A percentile compares a stretch with the other conserved stretches of the same genome.
These are phyloP conservation scores for Celastrina argiolus DNA, from an alignment of 2,888 invertebrate species.

Conservation along the genomic window DNA sequence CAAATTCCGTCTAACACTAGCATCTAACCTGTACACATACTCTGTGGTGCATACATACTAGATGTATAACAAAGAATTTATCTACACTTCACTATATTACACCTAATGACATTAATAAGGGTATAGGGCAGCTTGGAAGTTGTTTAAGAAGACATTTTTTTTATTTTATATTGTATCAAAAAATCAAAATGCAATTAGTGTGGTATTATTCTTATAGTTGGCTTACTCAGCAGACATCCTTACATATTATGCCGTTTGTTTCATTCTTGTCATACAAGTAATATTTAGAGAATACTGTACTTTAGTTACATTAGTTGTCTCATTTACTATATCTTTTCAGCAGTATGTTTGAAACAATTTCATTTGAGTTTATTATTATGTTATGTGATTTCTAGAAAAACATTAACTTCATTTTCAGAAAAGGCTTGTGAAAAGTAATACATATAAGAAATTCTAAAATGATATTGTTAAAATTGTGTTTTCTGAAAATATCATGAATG, in stretches of 20 bases:
- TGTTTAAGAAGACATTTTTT: background rate
- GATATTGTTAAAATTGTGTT: background rate
- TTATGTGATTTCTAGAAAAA: too few relatives aligned
- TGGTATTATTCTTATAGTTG: background rate
- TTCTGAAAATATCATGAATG: background rate
- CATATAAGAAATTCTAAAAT: too few relatives aligned
- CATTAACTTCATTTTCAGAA: too few relatives aligned
- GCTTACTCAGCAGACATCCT: background rate
- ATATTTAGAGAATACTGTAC: background rate
- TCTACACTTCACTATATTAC: constrained; percentile 40
- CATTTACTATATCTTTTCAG: too few relatives aligned
- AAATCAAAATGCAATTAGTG: background rate
- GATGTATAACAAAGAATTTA: constrained; percentile 40
- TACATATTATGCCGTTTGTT: background rate
- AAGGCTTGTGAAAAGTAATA: too few relatives aligned
- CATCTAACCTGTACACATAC: constrained; percentile 45
- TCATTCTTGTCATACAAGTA: background rate
- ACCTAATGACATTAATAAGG: constrained; percentile 27
- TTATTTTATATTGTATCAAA: background rate
- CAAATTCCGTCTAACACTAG: constrained; percentile 27
- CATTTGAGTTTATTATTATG: too few relatives aligned
- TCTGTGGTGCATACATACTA: constrained; percentile 40
- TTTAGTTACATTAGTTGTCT: background rate
- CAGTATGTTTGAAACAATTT: too few relatives aligned
- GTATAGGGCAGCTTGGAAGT: constrained; percentile 20